Base-by-base conservation (phyloP, 1,140 invertebrate genomes). In the Oncopeltus fasciatus region DNA sequence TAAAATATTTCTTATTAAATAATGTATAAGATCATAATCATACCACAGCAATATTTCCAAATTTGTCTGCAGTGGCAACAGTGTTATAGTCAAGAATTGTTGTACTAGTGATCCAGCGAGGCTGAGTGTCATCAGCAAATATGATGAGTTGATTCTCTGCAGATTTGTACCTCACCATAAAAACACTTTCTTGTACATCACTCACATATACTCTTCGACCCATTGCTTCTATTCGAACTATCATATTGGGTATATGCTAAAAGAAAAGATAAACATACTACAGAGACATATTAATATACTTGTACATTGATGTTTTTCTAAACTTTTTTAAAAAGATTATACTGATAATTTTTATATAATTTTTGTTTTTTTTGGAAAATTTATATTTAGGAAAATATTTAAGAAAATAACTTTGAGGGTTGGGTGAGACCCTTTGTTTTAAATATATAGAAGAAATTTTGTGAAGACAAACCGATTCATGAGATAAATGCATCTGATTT, bases 111-210 rank as follows among this genome's bases (percentile, higher is more conserved):
- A 98, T 85, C 90, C 92, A 99, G 57, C 95, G 78, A 0, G 96
- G 96, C 76, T 92, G 88, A 0, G 93, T 97, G 70, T 99, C 96
- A 74, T 99, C 96, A 3, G 95, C 92, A 75, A 99, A 99, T 46
- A 99, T 90, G 33, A 98, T 94, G 43, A 99, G 76, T 70, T 98
- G 95, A 77, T 99, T 99, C 72, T 98, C 96, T 63, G 87, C 82
- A 31, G 92, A 81, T 71, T 94, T 95, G 74, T 99, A 99, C 31
- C 93, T 83, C 0, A 99, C 81, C 72, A 95, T 97, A 71, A 95
- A 95, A 14, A 99, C 88, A 29, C 93, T 96, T 72, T 99, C 96
- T 73, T 99, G 95, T 0, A 98, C 87, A 74, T 99, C 97, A 0
- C 88, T 85, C 0, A 95, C 95, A 70, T 90, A 92, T 28, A 99